Evolutionary conservation across 2,113 vertebrate species (phyloP).

Genomic region (Leptocoma aspasia): DNA sequence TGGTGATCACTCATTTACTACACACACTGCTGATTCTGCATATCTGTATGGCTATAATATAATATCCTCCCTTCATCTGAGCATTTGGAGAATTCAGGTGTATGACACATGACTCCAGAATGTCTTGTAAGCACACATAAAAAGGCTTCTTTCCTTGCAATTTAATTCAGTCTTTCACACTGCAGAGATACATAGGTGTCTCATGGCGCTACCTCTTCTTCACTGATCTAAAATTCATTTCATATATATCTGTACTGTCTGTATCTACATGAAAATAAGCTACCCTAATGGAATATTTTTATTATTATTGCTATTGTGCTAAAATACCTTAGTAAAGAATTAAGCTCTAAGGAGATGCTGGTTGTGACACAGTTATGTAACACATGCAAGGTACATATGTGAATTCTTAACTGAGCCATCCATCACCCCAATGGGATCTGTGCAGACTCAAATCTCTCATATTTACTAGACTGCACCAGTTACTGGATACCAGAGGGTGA

Average conservation of each 20-base stretch:
- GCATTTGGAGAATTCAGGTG: neutral
- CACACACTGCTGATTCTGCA: conserved; percentile 10
- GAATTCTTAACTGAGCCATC: neutral
- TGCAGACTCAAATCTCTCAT: neutral
- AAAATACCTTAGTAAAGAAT: neutral
- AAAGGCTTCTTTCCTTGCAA: neutral
- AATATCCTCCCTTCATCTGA: neutral
- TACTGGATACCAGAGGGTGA: neutral
- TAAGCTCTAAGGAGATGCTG: neutral
- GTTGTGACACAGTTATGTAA: neutral
- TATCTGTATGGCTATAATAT: neutral
- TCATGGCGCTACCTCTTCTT: neutral
- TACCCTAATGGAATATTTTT: neutral
- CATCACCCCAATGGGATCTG: neutral
- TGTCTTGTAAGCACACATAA: neutral
- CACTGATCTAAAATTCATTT: neutral
- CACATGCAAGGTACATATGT: rapidly evolving
- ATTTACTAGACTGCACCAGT: neutral
- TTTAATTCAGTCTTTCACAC: neutral
- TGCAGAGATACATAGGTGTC: rapidly evolving
- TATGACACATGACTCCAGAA: neutral
- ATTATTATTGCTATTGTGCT: neutral
- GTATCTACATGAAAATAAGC: neutral
- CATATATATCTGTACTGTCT: neutral
- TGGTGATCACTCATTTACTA: neutral